These are phyloP conservation scores for Phataginus tricuspis DNA, from an alignment of 2,797 vertebrate genomes.

Conservation along the genomic window DNA sequence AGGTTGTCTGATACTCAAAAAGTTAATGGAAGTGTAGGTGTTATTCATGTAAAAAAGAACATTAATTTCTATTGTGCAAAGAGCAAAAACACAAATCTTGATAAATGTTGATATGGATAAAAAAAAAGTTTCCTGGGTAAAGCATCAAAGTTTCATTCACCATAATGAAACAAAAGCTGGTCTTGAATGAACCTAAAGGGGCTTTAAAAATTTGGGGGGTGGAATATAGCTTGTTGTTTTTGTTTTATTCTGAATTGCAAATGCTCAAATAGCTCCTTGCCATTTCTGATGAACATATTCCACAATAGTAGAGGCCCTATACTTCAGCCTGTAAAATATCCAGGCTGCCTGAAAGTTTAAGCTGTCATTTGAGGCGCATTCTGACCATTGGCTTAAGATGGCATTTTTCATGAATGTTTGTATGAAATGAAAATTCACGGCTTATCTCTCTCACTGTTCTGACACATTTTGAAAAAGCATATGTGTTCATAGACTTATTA, in stretches of 20 bases:
- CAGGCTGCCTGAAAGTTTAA: neutral
- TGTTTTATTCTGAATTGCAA: neutral
- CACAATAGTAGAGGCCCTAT: neutral
- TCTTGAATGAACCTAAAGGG: neutral
- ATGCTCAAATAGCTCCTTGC: neutral
- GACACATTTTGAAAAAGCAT: neutral
- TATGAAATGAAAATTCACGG: neutral
- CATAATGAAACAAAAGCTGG: neutral
- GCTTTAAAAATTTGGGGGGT: no score
- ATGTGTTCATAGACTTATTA: slow-evolving; percentile 23
- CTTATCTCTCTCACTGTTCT: neutral
- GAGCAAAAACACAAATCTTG: neutral
- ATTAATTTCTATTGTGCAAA: neutral
- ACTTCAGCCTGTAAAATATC: neutral
- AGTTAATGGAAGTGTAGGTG: neutral
- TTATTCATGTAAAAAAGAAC: neutral
- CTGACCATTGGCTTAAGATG: neutral
- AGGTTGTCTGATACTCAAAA: neutral
- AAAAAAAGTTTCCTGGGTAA: neutral
- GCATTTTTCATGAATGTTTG: slow-evolving; percentile 19
- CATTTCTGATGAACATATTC: neutral
- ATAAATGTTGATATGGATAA: neutral
- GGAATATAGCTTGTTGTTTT: neutral
- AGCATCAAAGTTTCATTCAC: neutral
- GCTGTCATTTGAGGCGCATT: neutral